phyloP scores from a whole-genome alignment of 2,797 vertebrate species.

The Rhinella marina region DNA sequence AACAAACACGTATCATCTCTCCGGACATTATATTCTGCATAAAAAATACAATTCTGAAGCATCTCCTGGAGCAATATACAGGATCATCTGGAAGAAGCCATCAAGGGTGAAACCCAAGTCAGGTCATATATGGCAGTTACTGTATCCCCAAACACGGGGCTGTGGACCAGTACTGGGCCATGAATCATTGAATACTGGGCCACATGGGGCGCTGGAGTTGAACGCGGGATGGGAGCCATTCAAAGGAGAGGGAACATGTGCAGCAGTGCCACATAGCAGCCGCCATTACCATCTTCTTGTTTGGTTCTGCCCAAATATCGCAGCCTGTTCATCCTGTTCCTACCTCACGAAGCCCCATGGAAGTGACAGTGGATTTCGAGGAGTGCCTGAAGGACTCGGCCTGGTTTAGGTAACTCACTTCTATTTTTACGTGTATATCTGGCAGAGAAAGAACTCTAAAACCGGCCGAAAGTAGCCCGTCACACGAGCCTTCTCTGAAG shows the following conservation, averaged over 20 bases:
- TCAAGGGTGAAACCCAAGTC: too few species aligned
- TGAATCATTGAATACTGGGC: too few species aligned
- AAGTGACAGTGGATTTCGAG: conserved; percentile 89
- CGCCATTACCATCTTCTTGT: not conserved
- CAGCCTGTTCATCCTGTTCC: not conserved
- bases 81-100: too few species aligned
- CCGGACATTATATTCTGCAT: too few species aligned
- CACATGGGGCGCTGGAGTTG: too few species aligned
- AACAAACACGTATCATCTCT: too few species aligned
- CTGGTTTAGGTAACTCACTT: conserved; percentile 81
- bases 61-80: too few species aligned
- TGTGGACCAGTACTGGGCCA: too few species aligned
- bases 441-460: not conserved
- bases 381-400: conserved; percentile 91
- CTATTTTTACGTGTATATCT: too few species aligned
- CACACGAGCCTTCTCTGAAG: not conserved
- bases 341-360: not conserved
- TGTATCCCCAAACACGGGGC: too few species aligned
- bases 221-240: not conserved
- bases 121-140: too few species aligned
- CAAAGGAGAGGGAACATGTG: not conserved
- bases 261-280: conserved; percentile 40
- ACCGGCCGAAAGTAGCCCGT: not conserved
- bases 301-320: not conserved
- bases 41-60: too few species aligned